phyloP scores from a whole-genome alignment of 2,888 invertebrate species.

The Cryptus viduatorius region DNA sequence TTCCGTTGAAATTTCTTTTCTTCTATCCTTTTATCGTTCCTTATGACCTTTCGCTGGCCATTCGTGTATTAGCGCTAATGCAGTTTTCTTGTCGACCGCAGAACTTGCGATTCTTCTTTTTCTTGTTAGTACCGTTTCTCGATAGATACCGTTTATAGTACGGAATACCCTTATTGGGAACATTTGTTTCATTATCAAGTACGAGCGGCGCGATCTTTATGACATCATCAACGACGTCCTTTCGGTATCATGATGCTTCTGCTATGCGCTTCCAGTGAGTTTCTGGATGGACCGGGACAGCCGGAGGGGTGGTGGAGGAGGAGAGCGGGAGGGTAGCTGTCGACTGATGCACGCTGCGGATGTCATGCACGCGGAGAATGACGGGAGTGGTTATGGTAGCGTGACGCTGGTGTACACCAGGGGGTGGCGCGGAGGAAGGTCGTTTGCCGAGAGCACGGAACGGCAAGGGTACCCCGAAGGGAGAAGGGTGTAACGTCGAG shows the following conservation, averaged over 20 bases:
- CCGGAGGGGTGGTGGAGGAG: background rate
- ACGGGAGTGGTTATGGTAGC: constrained; percentile 61
- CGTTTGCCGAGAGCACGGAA: constrained; percentile 45
- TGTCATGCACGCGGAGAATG: constrained; percentile 59
- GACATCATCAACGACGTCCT: constrained; percentile 10
- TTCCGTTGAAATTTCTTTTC: constrained; percentile 38
- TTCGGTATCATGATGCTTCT: constrained; percentile 6
- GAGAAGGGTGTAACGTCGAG: constrained; percentile 56
- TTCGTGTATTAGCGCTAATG: constrained; percentile 16
- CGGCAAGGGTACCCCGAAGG: constrained; percentile 24
- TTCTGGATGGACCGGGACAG: background rate
- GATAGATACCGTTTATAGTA: background rate
- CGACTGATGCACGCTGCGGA: constrained; percentile 33
- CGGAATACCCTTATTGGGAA: background rate
- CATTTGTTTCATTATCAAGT: constrained; percentile 11
- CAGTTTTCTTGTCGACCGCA: constrained; percentile 17
- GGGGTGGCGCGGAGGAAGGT: constrained; percentile 45
- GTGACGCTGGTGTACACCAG: constrained; percentile 52
- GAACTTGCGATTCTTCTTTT: background rate
- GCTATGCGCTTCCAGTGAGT: constrained; percentile 17
- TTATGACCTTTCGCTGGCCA: constrained; percentile 39
- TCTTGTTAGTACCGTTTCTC: background rate
- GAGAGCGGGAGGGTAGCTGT: constrained; percentile 15
- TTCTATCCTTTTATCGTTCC: constrained; percentile 44
- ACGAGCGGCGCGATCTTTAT: background rate